Conservation (phyloP, 2,797 vertebrate genomes). For the Parambassis ranga region DNA sequence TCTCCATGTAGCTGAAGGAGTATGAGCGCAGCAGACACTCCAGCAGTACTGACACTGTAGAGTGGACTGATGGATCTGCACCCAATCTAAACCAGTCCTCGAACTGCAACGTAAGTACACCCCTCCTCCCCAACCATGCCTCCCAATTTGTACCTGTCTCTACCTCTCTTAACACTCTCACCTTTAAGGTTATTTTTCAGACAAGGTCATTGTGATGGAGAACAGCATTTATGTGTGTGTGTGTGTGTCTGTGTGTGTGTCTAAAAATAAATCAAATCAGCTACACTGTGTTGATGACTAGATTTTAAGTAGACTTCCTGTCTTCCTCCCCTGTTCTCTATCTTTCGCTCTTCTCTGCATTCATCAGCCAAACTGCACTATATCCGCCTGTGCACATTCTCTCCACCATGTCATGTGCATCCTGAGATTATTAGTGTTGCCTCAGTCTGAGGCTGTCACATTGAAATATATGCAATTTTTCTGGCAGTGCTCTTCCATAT, state of each 20-base stretch:
- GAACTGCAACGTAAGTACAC: slow-evolving; percentile 93
- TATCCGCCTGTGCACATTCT: slow-evolving; percentile 8
- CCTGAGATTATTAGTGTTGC: background rate
- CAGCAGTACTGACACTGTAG: slow-evolving; percentile 83
- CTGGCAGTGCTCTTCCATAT: background rate
- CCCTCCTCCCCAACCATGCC: slow-evolving; percentile 24
- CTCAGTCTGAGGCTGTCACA: background rate
- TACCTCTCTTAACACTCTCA: slow-evolving; percentile 42
- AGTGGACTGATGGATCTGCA: slow-evolving; percentile 91
- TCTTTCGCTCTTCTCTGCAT: slow-evolving; percentile 16
- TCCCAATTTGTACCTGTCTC: slow-evolving; percentile 8
- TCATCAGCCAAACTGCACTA: background rate
- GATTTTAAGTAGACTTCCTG: background rate
- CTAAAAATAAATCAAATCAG: background rate
- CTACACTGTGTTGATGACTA: background rate
- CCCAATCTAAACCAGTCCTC: slow-evolving; percentile 90
- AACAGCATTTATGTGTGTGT: background rate
- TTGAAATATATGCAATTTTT: background rate
- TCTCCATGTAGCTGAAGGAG: slow-evolving; percentile 95
- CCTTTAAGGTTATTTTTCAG: slow-evolving; percentile 34
- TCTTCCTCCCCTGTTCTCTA: background rate
- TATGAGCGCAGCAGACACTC: slow-evolving; percentile 95
- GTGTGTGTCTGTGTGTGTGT: slow-evolving; percentile 2
- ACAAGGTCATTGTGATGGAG: background rate
- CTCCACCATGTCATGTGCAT: slow-evolving; percentile 54